phyloP scores from a whole-genome alignment of 1,140 invertebrate species.

The Drosophila prosaltans region DNA sequence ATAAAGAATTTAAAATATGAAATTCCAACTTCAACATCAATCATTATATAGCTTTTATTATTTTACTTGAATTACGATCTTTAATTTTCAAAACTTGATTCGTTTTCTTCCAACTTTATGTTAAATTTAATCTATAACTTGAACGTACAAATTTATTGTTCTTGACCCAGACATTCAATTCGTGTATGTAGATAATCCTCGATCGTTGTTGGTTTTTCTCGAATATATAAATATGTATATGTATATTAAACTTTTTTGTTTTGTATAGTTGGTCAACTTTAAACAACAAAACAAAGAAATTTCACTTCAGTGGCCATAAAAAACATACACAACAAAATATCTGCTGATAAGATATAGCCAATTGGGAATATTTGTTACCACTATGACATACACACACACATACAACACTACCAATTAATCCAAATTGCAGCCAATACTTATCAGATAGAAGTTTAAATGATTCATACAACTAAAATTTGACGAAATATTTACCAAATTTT shows the following conservation, averaged over 20 bases:
- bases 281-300: constrained; percentile 57
- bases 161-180: too few relatives aligned
- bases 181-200: background rate
- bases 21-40: background rate
- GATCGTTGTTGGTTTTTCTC: background rate
- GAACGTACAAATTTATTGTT: too few relatives aligned
- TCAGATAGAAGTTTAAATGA: constrained; percentile 33
- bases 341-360: constrained; percentile 71
- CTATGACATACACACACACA: constrained; percentile 46
- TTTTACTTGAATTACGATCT: too few relatives aligned
- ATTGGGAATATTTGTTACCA: constrained; percentile 35
- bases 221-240: constrained; percentile 31
- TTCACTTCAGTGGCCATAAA: constrained; percentile 42
- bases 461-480: constrained; percentile 2
- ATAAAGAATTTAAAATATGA: too few relatives aligned
- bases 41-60: background rate
- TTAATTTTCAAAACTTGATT: too few relatives aligned
- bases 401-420: constrained; percentile 50
- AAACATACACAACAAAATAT: constrained; percentile 40
- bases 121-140: too few relatives aligned
- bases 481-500: constrained; percentile 1
- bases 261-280: constrained; percentile 38
- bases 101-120: too few relatives aligned
- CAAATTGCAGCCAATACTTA: constrained; percentile 44
- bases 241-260: constrained; percentile 13